Evolutionary conservation across 1,140 invertebrate species (phyloP).

Genomic region (Kradibia gibbosae): DNA sequence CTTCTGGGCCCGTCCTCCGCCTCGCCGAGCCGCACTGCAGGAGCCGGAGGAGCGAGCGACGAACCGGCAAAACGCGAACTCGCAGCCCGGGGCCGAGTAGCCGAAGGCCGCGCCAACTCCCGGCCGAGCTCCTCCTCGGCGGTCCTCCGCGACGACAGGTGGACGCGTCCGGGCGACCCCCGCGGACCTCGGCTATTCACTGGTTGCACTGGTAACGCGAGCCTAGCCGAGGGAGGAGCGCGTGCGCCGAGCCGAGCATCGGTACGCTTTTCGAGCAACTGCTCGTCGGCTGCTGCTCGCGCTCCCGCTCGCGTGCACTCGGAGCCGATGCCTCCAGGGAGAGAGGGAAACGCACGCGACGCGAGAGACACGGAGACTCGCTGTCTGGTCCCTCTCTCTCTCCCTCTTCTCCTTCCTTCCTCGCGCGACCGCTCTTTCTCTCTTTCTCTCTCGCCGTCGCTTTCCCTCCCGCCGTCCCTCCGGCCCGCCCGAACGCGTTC

Average conservation of each 20-base stretch:
- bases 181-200: not conserved
- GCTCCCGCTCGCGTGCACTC: not conserved
- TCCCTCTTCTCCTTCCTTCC: too few relatives aligned
- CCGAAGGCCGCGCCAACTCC: too few relatives aligned
- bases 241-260: constrained; percentile 19
- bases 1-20: too few relatives aligned
- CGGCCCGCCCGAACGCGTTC: too few relatives aligned
- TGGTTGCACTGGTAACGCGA: not conserved
- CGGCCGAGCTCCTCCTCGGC: too few relatives aligned
- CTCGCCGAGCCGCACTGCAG: not conserved
- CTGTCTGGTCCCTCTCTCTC: too few relatives aligned
- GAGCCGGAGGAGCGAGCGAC: not conserved
- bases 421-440: too few relatives aligned
- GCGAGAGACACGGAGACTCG: not conserved
- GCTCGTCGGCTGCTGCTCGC: constrained; percentile 29
- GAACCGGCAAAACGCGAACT: too few relatives aligned
- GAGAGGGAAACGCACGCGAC: not conserved
- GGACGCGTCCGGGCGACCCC: not conserved
- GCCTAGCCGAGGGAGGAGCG: not conserved
- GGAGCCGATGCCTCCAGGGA: not conserved
- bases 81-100: too few relatives aligned
- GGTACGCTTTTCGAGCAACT: constrained; percentile 24
- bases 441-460: too few relatives aligned
- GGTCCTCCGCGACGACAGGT: not conserved
- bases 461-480: too few relatives aligned